Evolutionary conservation across 53 echinoderm and acorn worm species (phyloP).

Genomic region (Echinarachnius parma): DNA sequence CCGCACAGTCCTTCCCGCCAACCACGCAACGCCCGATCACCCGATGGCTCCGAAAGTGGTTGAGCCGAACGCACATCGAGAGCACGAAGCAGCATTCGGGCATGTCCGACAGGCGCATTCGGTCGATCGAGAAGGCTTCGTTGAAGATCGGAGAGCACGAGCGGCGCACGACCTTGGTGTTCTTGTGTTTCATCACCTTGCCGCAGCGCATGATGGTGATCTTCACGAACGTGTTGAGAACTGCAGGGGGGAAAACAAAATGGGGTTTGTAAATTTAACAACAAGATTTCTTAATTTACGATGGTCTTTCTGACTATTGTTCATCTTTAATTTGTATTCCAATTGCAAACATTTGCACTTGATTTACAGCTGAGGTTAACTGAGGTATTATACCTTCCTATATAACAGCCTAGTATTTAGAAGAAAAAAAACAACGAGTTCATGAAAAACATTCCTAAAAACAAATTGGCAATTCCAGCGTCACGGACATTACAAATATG

Average conservation of each 20-base stretch:
- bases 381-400: no score
- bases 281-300: background rate
- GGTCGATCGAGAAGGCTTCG: conserved; percentile 83
- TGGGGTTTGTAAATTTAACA: no score
- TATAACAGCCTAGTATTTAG: no score
- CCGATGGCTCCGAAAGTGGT: conserved; percentile 78
- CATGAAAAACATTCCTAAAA: no score
- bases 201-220: conserved; percentile 79
- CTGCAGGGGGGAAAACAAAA: conserved; percentile 28
- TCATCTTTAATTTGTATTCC: no score
- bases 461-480: no score
- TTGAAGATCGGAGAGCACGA: conserved; percentile 81
- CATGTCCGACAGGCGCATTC: conserved; percentile 56
- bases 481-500: no score
- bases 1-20: conserved; percentile 68
- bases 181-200: conserved; percentile 77
- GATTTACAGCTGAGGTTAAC: no score
- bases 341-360: no score
- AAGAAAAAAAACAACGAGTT: no score
- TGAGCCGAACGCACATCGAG: conserved; percentile 67
- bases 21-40: conserved; percentile 79
- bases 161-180: conserved; percentile 61
- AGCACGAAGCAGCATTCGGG: conserved; percentile 62
- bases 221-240: conserved; percentile 82
- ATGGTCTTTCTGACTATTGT: background rate